phyloP scores from a whole-genome alignment of 2,797 vertebrate species.

The Sebastes elongatus region DNA sequence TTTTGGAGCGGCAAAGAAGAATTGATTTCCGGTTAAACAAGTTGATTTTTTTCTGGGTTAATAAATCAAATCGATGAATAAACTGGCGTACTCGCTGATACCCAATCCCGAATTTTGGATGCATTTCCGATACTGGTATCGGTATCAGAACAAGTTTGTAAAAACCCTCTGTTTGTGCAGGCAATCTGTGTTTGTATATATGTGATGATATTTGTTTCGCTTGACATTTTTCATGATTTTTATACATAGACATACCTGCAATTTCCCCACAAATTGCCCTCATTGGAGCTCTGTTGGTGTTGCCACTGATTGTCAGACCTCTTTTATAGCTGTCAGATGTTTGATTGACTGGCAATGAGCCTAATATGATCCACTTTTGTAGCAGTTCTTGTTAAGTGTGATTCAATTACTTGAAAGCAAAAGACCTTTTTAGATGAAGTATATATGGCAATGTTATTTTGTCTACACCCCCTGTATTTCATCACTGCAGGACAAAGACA shows the following conservation, averaged over 20 bases:
- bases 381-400: background rate
- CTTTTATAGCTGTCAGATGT: slow-evolving; percentile 15
- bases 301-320: slow-evolving; percentile 5
- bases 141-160: background rate
- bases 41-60: too few species aligned
- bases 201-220: background rate
- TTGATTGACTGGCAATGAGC: slow-evolving; percentile 19
- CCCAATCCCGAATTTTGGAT: too few species aligned
- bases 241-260: background rate
- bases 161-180: background rate
- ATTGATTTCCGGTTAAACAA: too few species aligned
- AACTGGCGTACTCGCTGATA: too few species aligned
- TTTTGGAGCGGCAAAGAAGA: too few species aligned
- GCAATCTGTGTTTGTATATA: slow-evolving; percentile 1
- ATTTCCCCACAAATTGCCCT: background rate
- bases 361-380: slow-evolving; percentile 20
- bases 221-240: background rate
- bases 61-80: too few species aligned
- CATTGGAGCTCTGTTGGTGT: background rate
- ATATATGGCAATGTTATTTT: slow-evolving; percentile 21
- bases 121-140: too few species aligned
- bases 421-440: slow-evolving; percentile 13
- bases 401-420: slow-evolving; percentile 25
- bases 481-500: background rate
- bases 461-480: background rate